phyloP scores from a whole-genome alignment of 2,888 invertebrate genomes.

The Cosmopolites sordidus region DNA sequence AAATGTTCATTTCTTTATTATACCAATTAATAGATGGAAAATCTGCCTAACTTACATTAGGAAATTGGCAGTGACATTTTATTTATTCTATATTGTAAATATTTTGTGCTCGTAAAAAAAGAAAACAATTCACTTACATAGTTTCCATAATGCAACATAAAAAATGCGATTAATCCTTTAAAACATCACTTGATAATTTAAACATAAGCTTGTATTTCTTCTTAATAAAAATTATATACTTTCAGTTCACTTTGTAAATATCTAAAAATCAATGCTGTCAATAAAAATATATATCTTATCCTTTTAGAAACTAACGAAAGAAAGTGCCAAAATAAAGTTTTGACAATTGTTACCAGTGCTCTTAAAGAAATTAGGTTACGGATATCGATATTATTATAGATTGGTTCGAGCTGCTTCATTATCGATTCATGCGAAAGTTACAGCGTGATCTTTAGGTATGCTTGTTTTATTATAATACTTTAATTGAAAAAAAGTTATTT shows the following conservation, averaged over 20 bases:
- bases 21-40: constrained; percentile 35
- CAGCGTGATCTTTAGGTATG: no score
- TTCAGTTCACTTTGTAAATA: constrained; percentile 1
- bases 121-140: not conserved
- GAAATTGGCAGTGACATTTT: constrained; percentile 46
- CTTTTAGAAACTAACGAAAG: not conserved
- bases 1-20: constrained; percentile 25
- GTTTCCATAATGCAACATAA: not conserved
- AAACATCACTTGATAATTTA: not conserved
- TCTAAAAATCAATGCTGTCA: not conserved
- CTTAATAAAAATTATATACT: not conserved
- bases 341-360: not conserved
- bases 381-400: not conserved
- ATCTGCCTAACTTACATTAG: constrained; percentile 44
- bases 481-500: no score
- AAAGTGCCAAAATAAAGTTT: not conserved
- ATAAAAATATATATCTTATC: not conserved
- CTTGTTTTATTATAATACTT: no score
- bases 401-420: no score
- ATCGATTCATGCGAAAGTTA: no score
- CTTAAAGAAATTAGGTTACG: not conserved
- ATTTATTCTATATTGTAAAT: constrained; percentile 33
- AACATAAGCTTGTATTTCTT: not conserved
- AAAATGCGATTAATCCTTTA: no score
- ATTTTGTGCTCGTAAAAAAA: constrained; percentile 39